Evolutionary conservation across 2,888 invertebrate species (phyloP), one percentile per base, ranked within the genome.

Genomic region (Ditula angustiorana): DNA sequence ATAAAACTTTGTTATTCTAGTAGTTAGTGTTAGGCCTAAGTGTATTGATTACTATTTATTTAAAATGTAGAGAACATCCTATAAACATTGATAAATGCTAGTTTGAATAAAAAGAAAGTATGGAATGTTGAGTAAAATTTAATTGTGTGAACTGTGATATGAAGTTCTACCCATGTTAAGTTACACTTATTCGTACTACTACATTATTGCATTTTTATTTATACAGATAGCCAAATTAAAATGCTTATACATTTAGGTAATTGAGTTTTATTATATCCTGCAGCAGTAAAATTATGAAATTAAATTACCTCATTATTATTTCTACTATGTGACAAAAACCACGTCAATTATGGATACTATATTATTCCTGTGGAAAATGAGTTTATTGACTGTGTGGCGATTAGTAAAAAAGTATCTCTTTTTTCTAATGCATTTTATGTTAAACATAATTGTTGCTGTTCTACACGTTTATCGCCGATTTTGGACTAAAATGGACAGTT

Each of bases 401-500:
- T 69, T 88, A 33, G 75, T 92, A 63, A 82, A 90, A 65, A 81
- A 86, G 70, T 75, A 87, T 74, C 74, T 92, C 58, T 89, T 86
- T 82, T 79, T 74, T 64, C 68, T 92, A 59, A 74, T 90, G 71
- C 92, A 92, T 83, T 87, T 87, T 62, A 76, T 86, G 69, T 78
- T 90, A 73, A 86, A 81, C 78, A 71, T 91, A 88, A 87, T 92
- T 88, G 88, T 91, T 89, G 88, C 88, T 82, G 77, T 87, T 74
- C 85, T 86, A 76, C 88, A 88, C 88, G 84, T 85, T 86, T 88
- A 85, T 80, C 78, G 80, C 74, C 80, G 75, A 79, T 82, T 85
- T 75, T 78, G 78, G 78, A 71, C 73, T 67, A 82, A 79, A 82
- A 84, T 81, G 69, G 74, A 67, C 67, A 74, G 68, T 72, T 77